These are phyloP conservation scores for Pycnomerus fuliginosus DNA, from an alignment of 2,888 invertebrate species.

Conservation along the genomic window DNA sequence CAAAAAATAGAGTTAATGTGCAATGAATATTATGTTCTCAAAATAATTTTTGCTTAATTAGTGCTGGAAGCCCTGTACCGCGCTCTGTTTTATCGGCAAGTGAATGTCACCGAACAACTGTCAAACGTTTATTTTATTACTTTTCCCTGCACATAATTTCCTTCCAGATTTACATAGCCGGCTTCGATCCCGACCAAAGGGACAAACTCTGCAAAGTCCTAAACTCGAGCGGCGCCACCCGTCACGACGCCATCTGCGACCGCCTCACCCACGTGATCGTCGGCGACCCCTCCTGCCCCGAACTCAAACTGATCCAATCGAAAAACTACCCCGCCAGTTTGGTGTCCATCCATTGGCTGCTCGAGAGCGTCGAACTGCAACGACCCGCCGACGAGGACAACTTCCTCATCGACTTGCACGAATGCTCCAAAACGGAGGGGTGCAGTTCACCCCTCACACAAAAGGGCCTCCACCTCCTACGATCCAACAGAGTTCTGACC, in stretches of 20 bases:
- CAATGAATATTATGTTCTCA: no score
- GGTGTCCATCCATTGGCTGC: conserved; percentile 73
- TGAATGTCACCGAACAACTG: no score
- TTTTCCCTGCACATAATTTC: no score
- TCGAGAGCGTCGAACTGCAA: conserved; percentile 67
- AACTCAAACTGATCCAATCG: conserved; percentile 49
- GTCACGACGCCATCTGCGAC: conserved; percentile 73
- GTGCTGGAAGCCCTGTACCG: no score
- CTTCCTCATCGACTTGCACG: conserved; percentile 37
- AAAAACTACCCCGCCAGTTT: conserved; percentile 50
- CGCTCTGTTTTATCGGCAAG: no score
- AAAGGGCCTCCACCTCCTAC: conserved; percentile 50
- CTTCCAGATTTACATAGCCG: conserved; percentile 66
- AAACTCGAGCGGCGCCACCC: conserved; percentile 79
- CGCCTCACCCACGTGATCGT: conserved; percentile 80
- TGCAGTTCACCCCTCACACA: conserved; percentile 61
- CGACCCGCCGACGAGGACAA: conserved; percentile 60
- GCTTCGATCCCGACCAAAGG: conserved; percentile 61
- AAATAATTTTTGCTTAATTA: no score
- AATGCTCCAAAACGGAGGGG: conserved; percentile 24
- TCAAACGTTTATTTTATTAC: no score
- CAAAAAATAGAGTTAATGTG: no score
- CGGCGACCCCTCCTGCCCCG: conserved; percentile 58
- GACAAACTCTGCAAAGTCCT: conserved; percentile 71
- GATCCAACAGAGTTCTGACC: conserved; percentile 33